These are phyloP conservation scores for Anguilla rostrata DNA, from an alignment of 2,113 vertebrate species.

Conservation along the genomic window DNA sequence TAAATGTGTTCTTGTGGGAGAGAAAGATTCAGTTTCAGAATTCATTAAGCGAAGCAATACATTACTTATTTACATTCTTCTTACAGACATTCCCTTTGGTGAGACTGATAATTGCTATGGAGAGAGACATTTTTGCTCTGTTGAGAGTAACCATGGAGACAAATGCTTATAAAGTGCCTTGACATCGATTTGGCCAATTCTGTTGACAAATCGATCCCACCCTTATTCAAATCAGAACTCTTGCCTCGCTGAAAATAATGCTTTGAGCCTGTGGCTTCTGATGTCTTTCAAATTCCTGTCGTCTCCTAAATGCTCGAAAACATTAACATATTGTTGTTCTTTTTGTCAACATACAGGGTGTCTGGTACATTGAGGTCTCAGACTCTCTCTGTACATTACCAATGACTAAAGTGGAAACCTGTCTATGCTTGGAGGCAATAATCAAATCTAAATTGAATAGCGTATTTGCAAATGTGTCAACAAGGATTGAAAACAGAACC, in stretches of 20 bases:
- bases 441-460: too few relatives aligned
- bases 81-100: neutral
- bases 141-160: conserved; percentile 9
- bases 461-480: neutral
- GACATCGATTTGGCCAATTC: neutral
- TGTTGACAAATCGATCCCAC: neutral
- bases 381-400: neutral
- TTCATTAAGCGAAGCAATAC: neutral
- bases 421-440: too few relatives aligned
- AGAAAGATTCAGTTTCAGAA: neutral
- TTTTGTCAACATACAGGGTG: neutral
- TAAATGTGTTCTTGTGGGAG: neutral
- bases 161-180: conserved; percentile 16
- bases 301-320: neutral
- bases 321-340: neutral
- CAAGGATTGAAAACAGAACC: neutral
- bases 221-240: neutral
- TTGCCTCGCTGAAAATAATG: neutral
- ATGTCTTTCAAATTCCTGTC: neutral
- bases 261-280: neutral
- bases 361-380: neutral
- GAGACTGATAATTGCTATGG: conserved; percentile 7
- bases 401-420: neutral
- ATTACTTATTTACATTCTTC: conserved; percentile 6
- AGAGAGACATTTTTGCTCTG: conserved; percentile 15